A percentile compares a stretch with the other conserved stretches of the same genome.
These are phyloP conservation scores for Hesperia comma DNA, from an alignment of 2,888 invertebrate genomes.

Conservation along the genomic window DNA sequence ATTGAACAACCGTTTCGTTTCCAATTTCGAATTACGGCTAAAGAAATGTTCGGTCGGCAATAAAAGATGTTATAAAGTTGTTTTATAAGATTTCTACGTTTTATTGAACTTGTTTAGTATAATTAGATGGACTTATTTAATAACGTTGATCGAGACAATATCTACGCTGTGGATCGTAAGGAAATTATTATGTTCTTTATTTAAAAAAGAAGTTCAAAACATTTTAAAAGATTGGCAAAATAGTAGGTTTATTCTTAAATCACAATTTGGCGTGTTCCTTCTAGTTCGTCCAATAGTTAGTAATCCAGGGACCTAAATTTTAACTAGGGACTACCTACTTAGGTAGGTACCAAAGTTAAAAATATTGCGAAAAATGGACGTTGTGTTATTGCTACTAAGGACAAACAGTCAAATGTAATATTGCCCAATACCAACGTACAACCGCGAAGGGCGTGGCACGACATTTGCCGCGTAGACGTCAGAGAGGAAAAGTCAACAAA, in stretches of 20 bases:
- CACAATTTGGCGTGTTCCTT: too few relatives aligned
- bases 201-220: too few relatives aligned
- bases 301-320: too few relatives aligned
- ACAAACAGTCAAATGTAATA: conserved; percentile 6
- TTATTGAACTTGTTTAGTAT: conserved; percentile 6
- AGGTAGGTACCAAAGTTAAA: too few relatives aligned
- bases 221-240: too few relatives aligned
- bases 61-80: conserved; percentile 33
- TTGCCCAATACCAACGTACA: conserved; percentile 65
- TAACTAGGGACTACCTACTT: too few relatives aligned
- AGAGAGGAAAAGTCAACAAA: conserved; percentile 79
- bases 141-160: not conserved
- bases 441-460: conserved; percentile 66
- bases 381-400: not conserved
- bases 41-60: conserved; percentile 33
- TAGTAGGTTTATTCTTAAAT: too few relatives aligned
- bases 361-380: too few relatives aligned
- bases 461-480: conserved; percentile 63
- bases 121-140: conserved; percentile 23
- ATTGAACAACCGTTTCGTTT: conserved; percentile 65
- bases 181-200: too few relatives aligned
- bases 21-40: conserved; percentile 54
- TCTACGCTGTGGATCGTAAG: too few relatives aligned
- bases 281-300: too few relatives aligned
- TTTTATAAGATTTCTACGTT: conserved; percentile 15